Base-by-base conservation (phyloP, 2,888 invertebrate genomes). In the Ypsolopha scabrella region DNA sequence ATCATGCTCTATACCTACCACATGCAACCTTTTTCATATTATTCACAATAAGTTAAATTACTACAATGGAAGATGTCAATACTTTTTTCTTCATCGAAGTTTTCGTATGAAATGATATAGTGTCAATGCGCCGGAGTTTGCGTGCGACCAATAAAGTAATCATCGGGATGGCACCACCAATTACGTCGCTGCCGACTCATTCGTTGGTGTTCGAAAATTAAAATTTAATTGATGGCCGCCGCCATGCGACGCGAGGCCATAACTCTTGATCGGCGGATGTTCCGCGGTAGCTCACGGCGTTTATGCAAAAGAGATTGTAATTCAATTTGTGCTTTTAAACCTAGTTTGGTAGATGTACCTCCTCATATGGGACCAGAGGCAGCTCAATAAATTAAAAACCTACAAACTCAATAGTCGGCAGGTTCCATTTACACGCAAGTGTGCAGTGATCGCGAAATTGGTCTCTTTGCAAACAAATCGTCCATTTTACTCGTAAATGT, bases 61-160 rank as follows among this genome's bases (percentile, higher is more conserved):
- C 37, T 37, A 38, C 47, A 47, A 37, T 47, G 47, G 13, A 37
- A 45, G 13, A 6, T 47, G 47, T 47, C 47, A 47, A 47, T 35
- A 37, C n/a, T 47, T 47, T 14, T 43, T 47, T 47, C 11, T 47
- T 47, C 47, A 14, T 34, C 7, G 36, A 47, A 33, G 37, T 37
- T 45, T 45, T 45, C 45, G 7, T 45, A 45, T 45, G 11, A 47
- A 47, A 66, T 64, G 67, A 70, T 67, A 63, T 60, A 56, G 58
- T 59, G 60, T 36, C 50, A 53, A 54, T 55, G 51, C 52, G 38
- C 38, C 55, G 44, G 60, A 55, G 62, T 49, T 58, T 72, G 69
- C 74, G 70, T 68, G 74, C 66, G 70, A 68, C 72, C 83, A 83
- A 83, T 85, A 85, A 85, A 83, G 80, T 71, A 80, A 82, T 83